Percentiles rank a stretch among this genome's conserved stretches.
phyloP scores from a whole-genome alignment of 2,888 invertebrate genomes.

The Cryptocheilus praepositus region DNA sequence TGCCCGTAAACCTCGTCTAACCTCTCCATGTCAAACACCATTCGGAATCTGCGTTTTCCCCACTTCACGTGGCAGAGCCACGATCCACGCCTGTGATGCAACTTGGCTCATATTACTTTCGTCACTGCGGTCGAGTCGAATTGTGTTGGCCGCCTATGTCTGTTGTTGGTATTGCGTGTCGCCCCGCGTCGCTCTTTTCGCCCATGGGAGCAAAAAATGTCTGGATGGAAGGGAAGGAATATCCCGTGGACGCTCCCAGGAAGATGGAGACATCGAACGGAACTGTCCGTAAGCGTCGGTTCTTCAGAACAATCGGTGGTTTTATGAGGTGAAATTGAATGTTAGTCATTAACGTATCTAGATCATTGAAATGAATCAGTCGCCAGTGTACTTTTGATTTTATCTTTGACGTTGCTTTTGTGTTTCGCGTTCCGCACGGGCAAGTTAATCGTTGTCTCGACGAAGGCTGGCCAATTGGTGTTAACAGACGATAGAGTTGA shows the following conservation, averaged over 20 bases:
- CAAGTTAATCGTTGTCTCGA: no score
- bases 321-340: no score
- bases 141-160: conserved; percentile 53
- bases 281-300: background rate
- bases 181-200: background rate
- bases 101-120: conserved; percentile 58
- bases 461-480: conserved; percentile 52
- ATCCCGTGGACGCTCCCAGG: no score
- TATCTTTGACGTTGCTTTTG: no score
- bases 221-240: background rate
- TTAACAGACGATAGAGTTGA: conserved; percentile 24
- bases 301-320: no score
- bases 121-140: conserved; percentile 48
- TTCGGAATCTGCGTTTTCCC: conserved; percentile 33
- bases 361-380: no score
- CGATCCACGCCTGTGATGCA: conserved; percentile 72
- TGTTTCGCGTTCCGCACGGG: no score
- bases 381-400: no score
- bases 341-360: no score
- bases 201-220: no score
- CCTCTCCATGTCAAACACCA: conserved; percentile 21
- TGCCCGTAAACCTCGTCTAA: conserved; percentile 12
- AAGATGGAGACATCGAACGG: conserved; percentile 14
- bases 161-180: conserved; percentile 46
- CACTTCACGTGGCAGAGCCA: conserved; percentile 65